phyloP scores from a whole-genome alignment of 2,113 vertebrate genomes.

The Melanotaenia duboulayi region DNA sequence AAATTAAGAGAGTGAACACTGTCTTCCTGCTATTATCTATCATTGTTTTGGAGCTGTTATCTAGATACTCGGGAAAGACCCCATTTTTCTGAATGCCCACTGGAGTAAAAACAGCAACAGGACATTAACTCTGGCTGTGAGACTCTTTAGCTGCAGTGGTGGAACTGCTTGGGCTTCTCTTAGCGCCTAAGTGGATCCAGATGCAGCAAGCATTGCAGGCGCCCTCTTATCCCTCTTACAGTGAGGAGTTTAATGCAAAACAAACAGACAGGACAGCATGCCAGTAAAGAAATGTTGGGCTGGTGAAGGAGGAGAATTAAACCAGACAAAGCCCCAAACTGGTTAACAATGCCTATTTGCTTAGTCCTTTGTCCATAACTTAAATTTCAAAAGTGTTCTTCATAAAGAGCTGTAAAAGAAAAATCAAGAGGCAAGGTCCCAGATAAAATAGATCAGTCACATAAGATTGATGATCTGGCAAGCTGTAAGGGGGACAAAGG shows the following conservation, averaged over 20 bases:
- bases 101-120: constrained; percentile 60
- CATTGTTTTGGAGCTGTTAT: constrained; percentile 40
- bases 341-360: neutral
- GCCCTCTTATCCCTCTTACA: constrained; percentile 65
- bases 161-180: constrained; percentile 60
- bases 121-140: constrained; percentile 26
- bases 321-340: constrained; percentile 8
- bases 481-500: constrained; percentile 11
- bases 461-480: neutral
- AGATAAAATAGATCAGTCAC: neutral
- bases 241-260: constrained; percentile 58
- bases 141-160: constrained; percentile 48
- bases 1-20: neutral
- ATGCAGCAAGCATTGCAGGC: constrained; percentile 69
- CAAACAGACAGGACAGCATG: constrained; percentile 53
- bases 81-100: constrained; percentile 38
- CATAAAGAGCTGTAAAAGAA: neutral
- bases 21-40: constrained; percentile 17
- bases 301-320: neutral
- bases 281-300: constrained; percentile 27
- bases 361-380: neutral
- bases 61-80: constrained; percentile 41
- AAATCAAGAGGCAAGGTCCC: too few species aligned
- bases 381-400: neutral
- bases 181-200: constrained; percentile 79